Evolutionary conservation across 2,888 invertebrate genomes (phyloP).

Genomic region (Poecilus cupreus): DNA sequence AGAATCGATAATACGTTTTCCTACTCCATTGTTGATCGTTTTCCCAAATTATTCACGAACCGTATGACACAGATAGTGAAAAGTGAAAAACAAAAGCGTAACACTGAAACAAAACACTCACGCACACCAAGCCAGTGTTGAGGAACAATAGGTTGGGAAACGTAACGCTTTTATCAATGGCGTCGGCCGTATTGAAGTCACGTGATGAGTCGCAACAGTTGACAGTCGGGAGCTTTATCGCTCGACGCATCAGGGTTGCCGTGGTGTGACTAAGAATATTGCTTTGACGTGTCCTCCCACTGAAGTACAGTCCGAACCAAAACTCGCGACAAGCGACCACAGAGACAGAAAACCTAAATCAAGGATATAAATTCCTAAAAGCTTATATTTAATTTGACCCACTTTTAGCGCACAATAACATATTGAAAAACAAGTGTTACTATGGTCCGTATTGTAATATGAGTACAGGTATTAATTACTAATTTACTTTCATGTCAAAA

Average conservation of each 20-base stretch:
- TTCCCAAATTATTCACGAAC: background rate
- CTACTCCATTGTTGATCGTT: background rate
- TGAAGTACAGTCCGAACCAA: background rate
- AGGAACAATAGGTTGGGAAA: constrained; percentile 19
- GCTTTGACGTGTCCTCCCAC: constrained; percentile 1
- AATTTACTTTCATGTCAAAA: no score
- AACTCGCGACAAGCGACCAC: background rate
- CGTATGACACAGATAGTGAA: constrained; percentile 20
- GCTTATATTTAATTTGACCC: no score
- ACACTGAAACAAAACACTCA: constrained; percentile 8
- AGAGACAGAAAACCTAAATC: background rate
- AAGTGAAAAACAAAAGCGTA: constrained; percentile 18
- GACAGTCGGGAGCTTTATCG: constrained; percentile 38
- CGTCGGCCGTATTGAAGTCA: constrained; percentile 19
- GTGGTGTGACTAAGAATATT: constrained; percentile 28
- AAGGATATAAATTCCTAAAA: background rate
- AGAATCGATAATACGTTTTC: no score
- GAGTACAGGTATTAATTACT: no score
- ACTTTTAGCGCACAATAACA: no score
- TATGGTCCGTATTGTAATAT: no score
- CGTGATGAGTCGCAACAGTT: constrained; percentile 1
- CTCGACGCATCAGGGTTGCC: constrained; percentile 1
- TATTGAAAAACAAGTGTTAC: no score
- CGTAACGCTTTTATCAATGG: constrained; percentile 21
- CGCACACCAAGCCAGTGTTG: background rate